A percentile compares a stretch with the other conserved stretches of the same genome.
These are phyloP conservation scores for Prunella strophiata DNA, from an alignment of 2,797 vertebrate genomes.

Conservation along the genomic window DNA sequence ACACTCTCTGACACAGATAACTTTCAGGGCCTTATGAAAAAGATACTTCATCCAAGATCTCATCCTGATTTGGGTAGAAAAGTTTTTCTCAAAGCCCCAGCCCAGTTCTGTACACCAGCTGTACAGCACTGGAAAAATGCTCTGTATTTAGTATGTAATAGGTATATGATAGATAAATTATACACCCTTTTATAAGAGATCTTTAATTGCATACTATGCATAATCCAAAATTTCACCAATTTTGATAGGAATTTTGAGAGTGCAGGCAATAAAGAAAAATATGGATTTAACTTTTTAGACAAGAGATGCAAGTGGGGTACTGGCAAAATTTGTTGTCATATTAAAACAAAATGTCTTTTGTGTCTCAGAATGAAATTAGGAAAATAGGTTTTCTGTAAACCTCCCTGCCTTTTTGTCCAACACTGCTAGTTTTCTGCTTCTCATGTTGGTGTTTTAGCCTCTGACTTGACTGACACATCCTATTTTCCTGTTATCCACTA, in stretches of 20 bases:
- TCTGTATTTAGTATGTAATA: not conserved
- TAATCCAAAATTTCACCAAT: not conserved
- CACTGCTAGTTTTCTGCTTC: not conserved
- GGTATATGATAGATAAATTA: not conserved
- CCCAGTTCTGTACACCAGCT: not conserved
- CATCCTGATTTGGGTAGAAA: not conserved
- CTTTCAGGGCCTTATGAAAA: not conserved
- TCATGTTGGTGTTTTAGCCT: not conserved
- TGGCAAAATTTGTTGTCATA: not conserved
- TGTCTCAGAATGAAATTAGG: not conserved
- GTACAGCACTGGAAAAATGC: not conserved
- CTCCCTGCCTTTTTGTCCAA: not conserved
- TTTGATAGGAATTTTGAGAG: not conserved
- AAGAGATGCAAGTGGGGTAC: not conserved
- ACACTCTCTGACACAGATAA: not conserved
- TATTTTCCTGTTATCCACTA: not conserved
- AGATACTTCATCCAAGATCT: not conserved
- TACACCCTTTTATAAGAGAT: not conserved
- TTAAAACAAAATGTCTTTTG: not conserved
- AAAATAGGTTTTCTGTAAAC: not conserved
- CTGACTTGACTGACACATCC: not conserved
- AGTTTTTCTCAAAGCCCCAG: not conserved
- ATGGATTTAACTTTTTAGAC: not conserved
- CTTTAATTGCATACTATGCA: not conserved
- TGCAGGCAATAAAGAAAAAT: not conserved